Percentiles rank a stretch among this genome's conserved stretches.
Conservation (phyloP, 2,888 invertebrate genomes). For the Tiliacea citrago region DNA sequence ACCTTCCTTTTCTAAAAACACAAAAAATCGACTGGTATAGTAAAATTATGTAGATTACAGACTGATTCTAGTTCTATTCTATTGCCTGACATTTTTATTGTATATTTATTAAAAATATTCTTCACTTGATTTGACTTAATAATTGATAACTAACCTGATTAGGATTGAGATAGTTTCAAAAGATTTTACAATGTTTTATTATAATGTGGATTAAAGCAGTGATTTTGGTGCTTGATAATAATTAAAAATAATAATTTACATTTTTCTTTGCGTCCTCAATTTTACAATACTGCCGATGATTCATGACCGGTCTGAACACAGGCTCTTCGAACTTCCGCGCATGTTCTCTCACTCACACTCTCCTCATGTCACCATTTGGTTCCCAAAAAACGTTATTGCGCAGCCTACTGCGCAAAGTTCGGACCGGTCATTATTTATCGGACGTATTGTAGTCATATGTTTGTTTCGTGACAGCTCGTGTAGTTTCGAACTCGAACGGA, state of each 20-base stretch:
- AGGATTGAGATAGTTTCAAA: conserved; percentile 40
- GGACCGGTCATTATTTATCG: too few relatives aligned
- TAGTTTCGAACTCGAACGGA: background rate
- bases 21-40: background rate
- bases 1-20: conserved; percentile 12
- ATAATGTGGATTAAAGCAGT: conserved; percentile 42
- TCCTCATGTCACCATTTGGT: too few relatives aligned
- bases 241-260: background rate
- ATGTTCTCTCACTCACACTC: too few relatives aligned
- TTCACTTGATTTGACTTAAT: conserved; percentile 30
- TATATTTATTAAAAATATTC: conserved; percentile 57
- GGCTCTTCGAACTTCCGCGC: too few relatives aligned
- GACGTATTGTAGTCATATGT: too few relatives aligned
- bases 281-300: too few relatives aligned
- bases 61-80: conserved; percentile 26
- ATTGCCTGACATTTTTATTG: conserved; percentile 20
- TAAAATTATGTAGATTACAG: conserved; percentile 18
- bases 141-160: conserved; percentile 17
- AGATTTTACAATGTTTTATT: conserved; percentile 13
- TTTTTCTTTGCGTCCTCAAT: background rate
- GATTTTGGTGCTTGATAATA: conserved; percentile 41
- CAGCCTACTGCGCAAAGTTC: too few relatives aligned
- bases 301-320: too few relatives aligned
- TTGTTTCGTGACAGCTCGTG: background rate
- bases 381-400: too few relatives aligned